These are phyloP conservation scores for Netelia inedita DNA, from an alignment of 2,888 invertebrate genomes.

Conservation along the genomic window DNA sequence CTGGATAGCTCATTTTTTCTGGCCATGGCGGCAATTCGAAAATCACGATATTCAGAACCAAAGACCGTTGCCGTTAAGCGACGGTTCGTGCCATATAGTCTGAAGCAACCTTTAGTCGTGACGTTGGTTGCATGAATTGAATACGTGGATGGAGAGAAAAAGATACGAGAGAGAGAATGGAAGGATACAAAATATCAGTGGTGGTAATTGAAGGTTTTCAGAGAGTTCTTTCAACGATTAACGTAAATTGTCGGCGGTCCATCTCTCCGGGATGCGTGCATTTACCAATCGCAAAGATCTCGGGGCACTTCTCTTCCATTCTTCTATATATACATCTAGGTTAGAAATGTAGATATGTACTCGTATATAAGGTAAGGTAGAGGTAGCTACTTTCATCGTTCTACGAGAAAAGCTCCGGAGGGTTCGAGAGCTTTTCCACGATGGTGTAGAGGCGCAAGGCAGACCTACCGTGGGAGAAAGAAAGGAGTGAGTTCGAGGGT, in stretches of 20 bases:
- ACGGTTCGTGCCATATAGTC: no score
- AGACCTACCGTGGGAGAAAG: conserved; percentile 6
- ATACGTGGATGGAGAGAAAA: no score
- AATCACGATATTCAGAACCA: no score
- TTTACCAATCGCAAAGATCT: conserved; percentile 5
- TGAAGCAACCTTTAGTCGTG: no score
- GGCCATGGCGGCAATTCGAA: no score
- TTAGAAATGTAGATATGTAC: no score
- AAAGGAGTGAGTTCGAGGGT: conserved; percentile 13
- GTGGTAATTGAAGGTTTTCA: background rate
- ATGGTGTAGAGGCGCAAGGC: background rate
- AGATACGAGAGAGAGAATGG: background rate
- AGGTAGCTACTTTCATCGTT: conserved; percentile 13
- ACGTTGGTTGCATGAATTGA: no score
- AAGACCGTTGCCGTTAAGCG: no score
- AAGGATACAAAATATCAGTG: background rate
- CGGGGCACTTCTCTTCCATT: conserved; percentile 31
- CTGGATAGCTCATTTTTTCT: no score
- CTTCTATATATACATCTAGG: background rate
- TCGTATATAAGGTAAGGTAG: no score
- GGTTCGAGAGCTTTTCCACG: conserved; percentile 27
- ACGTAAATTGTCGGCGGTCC: conserved; percentile 3
- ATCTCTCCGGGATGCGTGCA: background rate
- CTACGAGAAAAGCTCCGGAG: conserved; percentile 26
- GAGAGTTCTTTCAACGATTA: conserved; percentile 1